Evolutionary conservation across 1,140 invertebrate species (phyloP).

Genomic region (Euschistus heros): DNA sequence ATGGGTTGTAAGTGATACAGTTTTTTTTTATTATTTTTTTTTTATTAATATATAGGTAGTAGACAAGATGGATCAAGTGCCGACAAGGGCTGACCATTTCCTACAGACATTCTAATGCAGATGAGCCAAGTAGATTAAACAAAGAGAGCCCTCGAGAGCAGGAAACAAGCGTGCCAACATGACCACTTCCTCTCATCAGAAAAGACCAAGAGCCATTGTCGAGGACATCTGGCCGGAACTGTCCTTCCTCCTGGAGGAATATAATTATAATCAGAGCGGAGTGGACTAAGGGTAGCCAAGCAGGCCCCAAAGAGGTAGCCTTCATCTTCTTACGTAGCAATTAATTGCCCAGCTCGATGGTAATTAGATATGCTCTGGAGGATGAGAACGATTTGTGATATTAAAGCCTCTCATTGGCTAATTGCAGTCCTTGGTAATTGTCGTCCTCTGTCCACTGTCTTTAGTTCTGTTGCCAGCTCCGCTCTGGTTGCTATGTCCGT

Average conservation of each 20-base stretch:
- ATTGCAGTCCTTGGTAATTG: background rate
- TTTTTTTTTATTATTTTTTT: too few species aligned
- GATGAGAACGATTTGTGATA: constrained; percentile 16
- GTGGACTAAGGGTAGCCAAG: background rate
- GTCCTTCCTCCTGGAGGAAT: background rate
- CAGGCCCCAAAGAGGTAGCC: background rate
- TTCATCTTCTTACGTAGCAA: too few species aligned
- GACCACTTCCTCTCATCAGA: background rate
- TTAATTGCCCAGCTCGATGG: background rate
- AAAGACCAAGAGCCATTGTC: background rate
- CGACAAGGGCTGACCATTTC: too few species aligned
- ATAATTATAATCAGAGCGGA: constrained; percentile 3
- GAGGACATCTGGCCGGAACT: constrained; percentile 9
- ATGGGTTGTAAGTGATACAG: too few species aligned
- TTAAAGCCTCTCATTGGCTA: constrained; percentile 2
- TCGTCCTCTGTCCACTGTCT: background rate
- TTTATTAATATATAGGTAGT: too few species aligned
- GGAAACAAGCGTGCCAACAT: background rate
- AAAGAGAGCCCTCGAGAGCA: too few species aligned
- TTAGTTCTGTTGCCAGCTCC: too few species aligned
- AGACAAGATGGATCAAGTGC: too few species aligned
- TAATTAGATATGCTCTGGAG: constrained; percentile 11
- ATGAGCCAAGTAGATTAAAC: too few species aligned
- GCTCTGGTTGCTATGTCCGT: too few species aligned
- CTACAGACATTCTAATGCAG: too few species aligned